Conservation (phyloP, 2,113 vertebrate genomes). For the Phoxinus phoxinus region DNA sequence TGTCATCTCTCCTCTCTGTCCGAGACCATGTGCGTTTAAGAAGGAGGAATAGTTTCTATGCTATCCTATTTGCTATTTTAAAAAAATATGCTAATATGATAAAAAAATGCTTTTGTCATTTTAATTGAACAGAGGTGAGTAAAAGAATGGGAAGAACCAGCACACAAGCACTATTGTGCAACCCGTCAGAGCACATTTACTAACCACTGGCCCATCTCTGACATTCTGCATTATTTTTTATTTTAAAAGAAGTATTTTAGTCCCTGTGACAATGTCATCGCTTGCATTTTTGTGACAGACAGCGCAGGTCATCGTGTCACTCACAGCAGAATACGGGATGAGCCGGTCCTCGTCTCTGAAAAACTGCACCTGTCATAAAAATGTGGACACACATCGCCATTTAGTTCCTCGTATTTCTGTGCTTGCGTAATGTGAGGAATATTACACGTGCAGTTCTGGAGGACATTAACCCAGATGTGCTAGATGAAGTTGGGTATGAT, state of each 20-base stretch:
- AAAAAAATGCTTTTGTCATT: background rate
- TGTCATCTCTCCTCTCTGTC: background rate
- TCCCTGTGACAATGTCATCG: background rate
- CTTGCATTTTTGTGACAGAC: background rate
- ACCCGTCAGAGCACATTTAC: conserved; percentile 2
- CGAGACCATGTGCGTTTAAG: background rate
- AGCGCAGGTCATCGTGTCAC: background rate
- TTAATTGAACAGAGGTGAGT: background rate
- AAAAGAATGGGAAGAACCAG: background rate
- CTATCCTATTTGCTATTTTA: background rate
- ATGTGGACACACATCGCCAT: background rate
- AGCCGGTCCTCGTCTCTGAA: background rate
- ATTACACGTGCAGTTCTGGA: background rate
- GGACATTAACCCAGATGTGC: background rate
- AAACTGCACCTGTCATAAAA: conserved; percentile 4
- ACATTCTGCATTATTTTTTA: conserved; percentile 9
- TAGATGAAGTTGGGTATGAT: background rate
- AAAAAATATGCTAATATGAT: too few relatives aligned
- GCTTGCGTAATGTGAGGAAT: background rate
- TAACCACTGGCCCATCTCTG: background rate
- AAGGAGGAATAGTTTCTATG: background rate
- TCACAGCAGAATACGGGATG: background rate
- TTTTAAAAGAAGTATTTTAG: background rate
- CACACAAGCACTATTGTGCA: conserved; percentile 1
- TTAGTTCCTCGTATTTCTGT: background rate